phyloP scores from a whole-genome alignment of 23 tunicate genomes.

The Botrylloides violaceus region DNA sequence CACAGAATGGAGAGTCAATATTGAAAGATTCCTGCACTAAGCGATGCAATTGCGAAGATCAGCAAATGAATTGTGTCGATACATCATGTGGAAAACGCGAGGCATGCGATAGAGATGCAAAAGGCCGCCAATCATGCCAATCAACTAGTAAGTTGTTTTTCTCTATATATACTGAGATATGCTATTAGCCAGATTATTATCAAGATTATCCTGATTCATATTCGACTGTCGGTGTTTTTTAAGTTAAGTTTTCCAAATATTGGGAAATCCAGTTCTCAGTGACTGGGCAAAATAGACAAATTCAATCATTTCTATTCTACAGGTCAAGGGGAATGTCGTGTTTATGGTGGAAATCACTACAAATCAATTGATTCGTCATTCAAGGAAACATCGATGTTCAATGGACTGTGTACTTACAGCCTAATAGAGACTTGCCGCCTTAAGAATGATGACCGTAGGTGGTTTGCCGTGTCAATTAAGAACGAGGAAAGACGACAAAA shows the following conservation, averaged over 20 bases:
- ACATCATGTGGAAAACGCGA: neutral
- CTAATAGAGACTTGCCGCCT: slow-evolving; percentile 40
- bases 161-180: too few relatives aligned
- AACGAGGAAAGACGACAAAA: neutral
- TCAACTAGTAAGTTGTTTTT: slow-evolving; percentile 9
- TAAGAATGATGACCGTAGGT: slow-evolving; percentile 44
- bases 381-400: slow-evolving; percentile 18
- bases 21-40: neutral
- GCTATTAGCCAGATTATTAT: too few relatives aligned
- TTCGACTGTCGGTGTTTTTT: too few relatives aligned
- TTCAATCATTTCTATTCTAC: too few relatives aligned
- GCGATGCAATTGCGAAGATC: slow-evolving; percentile 2
- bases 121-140: slow-evolving; percentile 2
- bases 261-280: too few relatives aligned
- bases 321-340: slow-evolving; percentile 44
- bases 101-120: neutral
- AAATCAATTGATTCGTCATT: slow-evolving; percentile 52
- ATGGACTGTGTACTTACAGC: slow-evolving; percentile 50
- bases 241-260: too few relatives aligned
- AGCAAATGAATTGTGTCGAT: slow-evolving; percentile 4
- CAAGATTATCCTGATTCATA: too few relatives aligned
- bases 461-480: slow-evolving; percentile 13
- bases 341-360: slow-evolving; percentile 65
- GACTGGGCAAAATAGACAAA: too few relatives aligned
- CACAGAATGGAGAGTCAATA: neutral